Evolutionary conservation across 2,797 vertebrate species (phyloP).

Genomic region (Lepus townsendii): DNA sequence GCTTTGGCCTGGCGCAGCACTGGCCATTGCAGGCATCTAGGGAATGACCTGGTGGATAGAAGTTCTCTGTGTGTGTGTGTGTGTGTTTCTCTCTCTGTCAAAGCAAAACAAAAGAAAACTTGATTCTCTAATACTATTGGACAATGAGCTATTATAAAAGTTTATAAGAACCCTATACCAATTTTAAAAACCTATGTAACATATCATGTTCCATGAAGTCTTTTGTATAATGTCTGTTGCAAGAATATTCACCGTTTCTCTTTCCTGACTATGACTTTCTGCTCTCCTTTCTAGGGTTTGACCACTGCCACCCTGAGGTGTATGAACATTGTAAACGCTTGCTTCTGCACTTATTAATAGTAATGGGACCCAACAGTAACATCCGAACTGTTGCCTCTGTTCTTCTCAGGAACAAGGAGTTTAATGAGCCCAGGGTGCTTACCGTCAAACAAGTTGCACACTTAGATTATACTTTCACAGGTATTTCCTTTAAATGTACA

Average conservation of each 20-base stretch:
- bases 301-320: conserved; percentile 98
- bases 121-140: background rate
- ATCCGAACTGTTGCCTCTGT: conserved; percentile 96
- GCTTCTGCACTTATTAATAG: conserved; percentile 96
- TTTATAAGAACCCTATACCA: background rate
- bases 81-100: too few species aligned
- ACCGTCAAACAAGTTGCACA: conserved; percentile 94
- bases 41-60: too few species aligned
- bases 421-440: conserved; percentile 96
- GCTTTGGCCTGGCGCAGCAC: too few species aligned
- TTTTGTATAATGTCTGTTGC: background rate
- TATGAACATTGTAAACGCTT: conserved; percentile 99
- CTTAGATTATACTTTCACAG: conserved; percentile 96
- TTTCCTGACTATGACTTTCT: background rate
- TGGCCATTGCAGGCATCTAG: too few species aligned
- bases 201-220: background rate
- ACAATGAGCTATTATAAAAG: background rate
- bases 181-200: background rate
- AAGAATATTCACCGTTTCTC: background rate
- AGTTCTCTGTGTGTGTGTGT: too few species aligned
- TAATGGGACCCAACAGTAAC: conserved; percentile 94
- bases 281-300: conserved; percentile 92
- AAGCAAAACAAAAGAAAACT: background rate
- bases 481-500: conserved; percentile 83
- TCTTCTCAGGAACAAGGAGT: conserved; percentile 97